Conservation (phyloP, 2,113 vertebrate genomes). For the Delphinus delphis region DNA sequence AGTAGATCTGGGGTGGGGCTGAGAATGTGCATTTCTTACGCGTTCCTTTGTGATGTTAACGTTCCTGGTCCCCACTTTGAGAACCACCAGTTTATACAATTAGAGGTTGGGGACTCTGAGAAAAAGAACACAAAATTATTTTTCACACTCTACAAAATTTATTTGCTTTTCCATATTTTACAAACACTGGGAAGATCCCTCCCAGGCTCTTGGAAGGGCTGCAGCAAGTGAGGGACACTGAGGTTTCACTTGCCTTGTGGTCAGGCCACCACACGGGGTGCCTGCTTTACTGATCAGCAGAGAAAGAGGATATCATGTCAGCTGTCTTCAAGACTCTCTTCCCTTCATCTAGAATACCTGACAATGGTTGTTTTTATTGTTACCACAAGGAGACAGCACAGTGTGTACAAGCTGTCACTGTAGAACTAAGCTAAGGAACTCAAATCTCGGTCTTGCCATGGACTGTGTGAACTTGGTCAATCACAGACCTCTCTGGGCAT, state of each 20-base stretch:
- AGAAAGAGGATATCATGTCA: not conserved
- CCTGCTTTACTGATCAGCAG: not conserved
- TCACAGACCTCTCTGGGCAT: not conserved
- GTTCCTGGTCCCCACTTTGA: not conserved
- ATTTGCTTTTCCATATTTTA: not conserved
- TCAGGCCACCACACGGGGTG: fast-evolving
- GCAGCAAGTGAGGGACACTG: not conserved
- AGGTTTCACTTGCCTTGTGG: fast-evolving
- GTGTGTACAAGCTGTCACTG: not conserved
- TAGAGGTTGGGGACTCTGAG: fast-evolving
- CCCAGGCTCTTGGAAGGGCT: fast-evolving
- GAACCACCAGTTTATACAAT: not conserved
- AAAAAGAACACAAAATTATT: not conserved
- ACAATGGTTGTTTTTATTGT: not conserved
- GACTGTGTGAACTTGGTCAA: not conserved
- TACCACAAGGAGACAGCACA: too few relatives aligned
- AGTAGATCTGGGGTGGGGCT: fast-evolving
- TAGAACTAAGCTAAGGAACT: not conserved
- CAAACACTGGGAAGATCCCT: not conserved
- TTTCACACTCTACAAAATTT: not conserved
- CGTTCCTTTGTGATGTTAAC: not conserved
- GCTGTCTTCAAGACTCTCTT: not conserved
- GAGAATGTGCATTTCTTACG: not conserved
- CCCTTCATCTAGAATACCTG: not conserved
- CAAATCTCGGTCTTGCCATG: not conserved